Base-by-base conservation (phyloP, 2,888 invertebrate species). In the Cabera pusaria region DNA sequence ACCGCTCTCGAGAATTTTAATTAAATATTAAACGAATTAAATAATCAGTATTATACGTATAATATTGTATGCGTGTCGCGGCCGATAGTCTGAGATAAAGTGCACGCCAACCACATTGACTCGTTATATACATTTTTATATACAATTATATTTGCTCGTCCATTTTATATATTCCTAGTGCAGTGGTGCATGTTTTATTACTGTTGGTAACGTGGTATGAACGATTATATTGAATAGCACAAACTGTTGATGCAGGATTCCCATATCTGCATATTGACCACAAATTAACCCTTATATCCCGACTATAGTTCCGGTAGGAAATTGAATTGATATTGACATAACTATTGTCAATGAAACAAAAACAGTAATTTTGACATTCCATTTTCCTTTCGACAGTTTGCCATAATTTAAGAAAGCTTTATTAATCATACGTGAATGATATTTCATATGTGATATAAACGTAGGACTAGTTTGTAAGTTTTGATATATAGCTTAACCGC, bases 21-120 rank as follows among this genome's bases (percentile, higher is more conserved):
- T 88, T 86, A 87, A 87, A 88, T 86, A 87, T 87, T 85, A 87
- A 87, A 84, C 58, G 85, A 87, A 87, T 87, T 82, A 82, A 87
- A 88, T 85, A 82, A 87, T 88, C 88, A 87, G 88, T 88, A 87
- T 88, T 87, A 87, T 83, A 81, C 72, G 69, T 84, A 80, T 80
- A 78, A 78, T 84, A 83, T 79, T 77, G 82, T 81, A 75, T 83
- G 80, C 77, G 77, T 85, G 83, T 73, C 67, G 75, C 66, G 69
- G 72, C 64, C 64, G 80, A 82, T 79, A 68, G 57, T 59, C 46
- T 47, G 52, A 72, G 84, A 85, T 84, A 79, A 72, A 58, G 60
- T 66, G 71, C 75, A 77, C 78, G 80, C 78, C 53, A 73, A 63
- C 55, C 56, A 49, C 50, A 57, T 61, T 64, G 70, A 72, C 74